Conservation (phyloP, 2,797 vertebrate genomes). For the Hybognathus amarus region DNA sequence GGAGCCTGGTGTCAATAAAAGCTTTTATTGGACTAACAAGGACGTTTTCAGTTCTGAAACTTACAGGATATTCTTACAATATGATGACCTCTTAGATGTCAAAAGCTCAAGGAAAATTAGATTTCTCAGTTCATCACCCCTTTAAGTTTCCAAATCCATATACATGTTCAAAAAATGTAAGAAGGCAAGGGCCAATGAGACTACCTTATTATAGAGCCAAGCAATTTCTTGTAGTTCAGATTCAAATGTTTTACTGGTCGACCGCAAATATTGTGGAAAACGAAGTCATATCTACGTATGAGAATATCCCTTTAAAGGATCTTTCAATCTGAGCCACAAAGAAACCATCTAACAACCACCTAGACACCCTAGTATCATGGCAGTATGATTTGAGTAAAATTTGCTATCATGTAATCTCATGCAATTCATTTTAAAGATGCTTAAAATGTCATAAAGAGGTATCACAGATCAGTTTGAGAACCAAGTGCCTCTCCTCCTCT, state of each 20-base stretch:
- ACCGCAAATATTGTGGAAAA: not conserved
- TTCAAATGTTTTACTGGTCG: not conserved
- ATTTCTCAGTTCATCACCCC: no score
- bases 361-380: not conserved
- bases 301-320: not conserved
- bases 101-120: no score
- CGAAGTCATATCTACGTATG: not conserved
- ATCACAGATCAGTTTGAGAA: conserved; percentile 1
- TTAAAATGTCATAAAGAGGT: not conserved
- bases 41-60: no score
- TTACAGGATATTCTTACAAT: no score
- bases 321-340: not conserved
- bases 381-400: not conserved
- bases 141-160: not conserved
- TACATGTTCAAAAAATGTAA: not conserved
- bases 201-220: not conserved
- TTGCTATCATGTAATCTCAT: not conserved
- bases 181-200: not conserved
- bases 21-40: no score
- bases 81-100: no score
- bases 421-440: conserved; percentile 15
- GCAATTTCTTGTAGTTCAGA: not conserved
- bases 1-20: no score
- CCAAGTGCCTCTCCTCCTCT: not conserved
- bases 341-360: not conserved